Conservation (phyloP, 1,140 invertebrate species). For the Hermetia illucens region DNA sequence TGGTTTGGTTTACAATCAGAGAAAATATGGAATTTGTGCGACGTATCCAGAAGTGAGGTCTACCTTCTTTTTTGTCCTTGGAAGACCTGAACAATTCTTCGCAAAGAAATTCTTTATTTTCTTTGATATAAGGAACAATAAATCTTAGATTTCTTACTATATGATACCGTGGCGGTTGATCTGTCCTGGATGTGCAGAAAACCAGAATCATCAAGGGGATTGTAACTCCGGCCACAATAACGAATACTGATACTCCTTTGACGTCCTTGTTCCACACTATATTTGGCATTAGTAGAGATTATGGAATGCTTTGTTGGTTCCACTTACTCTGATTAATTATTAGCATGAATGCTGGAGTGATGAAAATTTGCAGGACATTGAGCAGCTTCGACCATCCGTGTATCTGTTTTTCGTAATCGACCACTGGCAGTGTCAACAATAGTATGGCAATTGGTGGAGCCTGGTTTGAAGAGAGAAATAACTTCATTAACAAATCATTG, state of each 20-base stretch:
- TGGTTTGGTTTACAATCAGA: constrained; percentile 1
- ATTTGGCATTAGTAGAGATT: background rate
- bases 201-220: constrained; percentile 3
- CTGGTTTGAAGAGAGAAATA: too few species aligned
- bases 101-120: too few species aligned
- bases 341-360: constrained; percentile 3
- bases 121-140: background rate
- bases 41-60: too few species aligned
- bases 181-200: constrained; percentile 6
- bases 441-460: too few species aligned
- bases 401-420: constrained; percentile 6
- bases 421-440: too few species aligned
- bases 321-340: background rate
- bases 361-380: constrained; percentile 8
- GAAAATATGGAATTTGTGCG: too few species aligned
- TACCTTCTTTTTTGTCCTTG: too few species aligned
- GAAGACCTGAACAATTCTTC: too few species aligned
- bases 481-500: too few species aligned
- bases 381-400: constrained; percentile 13
- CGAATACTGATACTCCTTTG: too few species aligned
- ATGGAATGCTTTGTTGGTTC: background rate
- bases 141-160: constrained; percentile 3
- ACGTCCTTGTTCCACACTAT: too few species aligned
- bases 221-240: too few species aligned
- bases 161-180: constrained; percentile 9